Evolutionary conservation across 2,113 vertebrate genomes (phyloP).

Genomic region (Heteronetta atricapilla): DNA sequence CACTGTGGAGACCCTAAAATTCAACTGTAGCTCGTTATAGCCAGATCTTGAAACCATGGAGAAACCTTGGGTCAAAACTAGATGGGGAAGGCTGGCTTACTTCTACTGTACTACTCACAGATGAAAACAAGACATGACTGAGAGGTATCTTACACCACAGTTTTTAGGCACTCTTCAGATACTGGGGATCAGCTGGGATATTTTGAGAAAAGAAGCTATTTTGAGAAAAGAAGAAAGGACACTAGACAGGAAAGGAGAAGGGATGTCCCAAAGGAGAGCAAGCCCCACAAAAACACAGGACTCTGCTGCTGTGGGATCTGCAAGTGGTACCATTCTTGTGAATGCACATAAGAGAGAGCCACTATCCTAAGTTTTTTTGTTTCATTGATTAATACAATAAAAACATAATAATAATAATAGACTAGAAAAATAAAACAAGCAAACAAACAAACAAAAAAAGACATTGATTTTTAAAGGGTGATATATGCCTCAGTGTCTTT

Average conservation of each 20-base stretch:
- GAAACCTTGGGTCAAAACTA: not conserved
- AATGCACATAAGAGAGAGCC: not conserved
- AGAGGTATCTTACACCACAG: not conserved
- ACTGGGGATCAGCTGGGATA: not conserved
- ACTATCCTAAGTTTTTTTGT: not conserved
- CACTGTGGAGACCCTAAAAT: not conserved
- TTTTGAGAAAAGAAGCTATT: not conserved
- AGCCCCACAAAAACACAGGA: not conserved
- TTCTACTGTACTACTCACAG: not conserved
- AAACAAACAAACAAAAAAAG: not conserved
- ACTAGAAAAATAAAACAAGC: no score
- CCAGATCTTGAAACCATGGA: not conserved
- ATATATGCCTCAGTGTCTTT: not conserved
- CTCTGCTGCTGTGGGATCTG: not conserved
- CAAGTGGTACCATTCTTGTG: not conserved
- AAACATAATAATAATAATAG: not conserved
- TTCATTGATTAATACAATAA: not conserved
- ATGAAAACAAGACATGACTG: fast-evolving
- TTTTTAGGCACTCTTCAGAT: not conserved
- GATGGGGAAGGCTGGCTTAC: not conserved
- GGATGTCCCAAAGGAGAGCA: not conserved
- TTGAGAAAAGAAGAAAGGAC: not conserved
- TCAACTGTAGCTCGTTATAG: not conserved
- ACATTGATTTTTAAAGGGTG: not conserved
- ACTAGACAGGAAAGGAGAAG: not conserved